Evolutionary conservation across 92 coral and sea anemone genomes (phyloP), one percentile per base, ranked within the genome.

Genomic region (Parazoanthus darwini): DNA sequence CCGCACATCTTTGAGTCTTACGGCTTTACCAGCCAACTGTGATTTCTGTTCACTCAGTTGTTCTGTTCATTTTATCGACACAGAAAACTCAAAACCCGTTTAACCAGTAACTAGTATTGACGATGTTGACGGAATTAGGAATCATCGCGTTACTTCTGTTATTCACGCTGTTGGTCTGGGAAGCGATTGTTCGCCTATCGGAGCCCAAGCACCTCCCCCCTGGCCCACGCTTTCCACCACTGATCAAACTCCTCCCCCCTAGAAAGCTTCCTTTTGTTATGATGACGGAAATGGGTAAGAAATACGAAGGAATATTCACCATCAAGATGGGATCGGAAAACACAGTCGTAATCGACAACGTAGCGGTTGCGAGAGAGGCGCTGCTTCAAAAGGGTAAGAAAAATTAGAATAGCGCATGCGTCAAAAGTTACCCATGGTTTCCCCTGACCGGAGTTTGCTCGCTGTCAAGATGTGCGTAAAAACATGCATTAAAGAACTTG

Each of bases 261-360:
- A 74, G 43, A 42, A 74, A 74, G 78, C 78, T 74, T 37, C 78
- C 78, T 35, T 74, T 74, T 74, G 78, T 74, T 18, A 74, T 74
- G 78, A 25, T 74, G 23, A 74, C 78, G 46, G 78, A 74, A 74
- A 9, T 74, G 78, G 78, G 78, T 3, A 74, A 74, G 46, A 74
- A 74, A 22, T 74, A 74, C 43, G 9, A 7, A 11, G 78, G 78
- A 13, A 42, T 74, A 22, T 74, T 74, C 14, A 74, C 78, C 78
- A 37, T 74, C 78, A 74, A 74, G 78, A 16, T 74, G 78, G 78
- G 78, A 74, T 36, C 43, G 3, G 78, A 74, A 42, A 74, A 37
- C 78, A 74, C 78, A 37, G 78, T 74, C 78, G 23, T 74, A 33
- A 15, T 74, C 8, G 78, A 74, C 42, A 74, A 22, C 20, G 78